Evolutionary conservation across 2,797 vertebrate genomes (phyloP), one percentile per base, ranked within the genome.

Genomic region (Capromys pilorides): DNA sequence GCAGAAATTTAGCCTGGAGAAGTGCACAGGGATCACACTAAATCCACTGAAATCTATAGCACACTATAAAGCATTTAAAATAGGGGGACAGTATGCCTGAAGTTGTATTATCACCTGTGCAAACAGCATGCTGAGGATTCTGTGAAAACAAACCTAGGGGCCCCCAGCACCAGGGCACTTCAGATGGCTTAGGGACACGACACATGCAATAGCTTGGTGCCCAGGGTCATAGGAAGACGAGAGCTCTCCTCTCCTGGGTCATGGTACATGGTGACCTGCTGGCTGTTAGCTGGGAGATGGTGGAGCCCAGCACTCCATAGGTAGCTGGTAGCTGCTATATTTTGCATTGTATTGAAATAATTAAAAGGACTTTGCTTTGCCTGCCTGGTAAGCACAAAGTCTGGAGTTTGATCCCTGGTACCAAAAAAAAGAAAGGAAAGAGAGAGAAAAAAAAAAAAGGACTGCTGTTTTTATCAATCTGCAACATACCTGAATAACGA

Each of bases 21-120:
- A 45, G 51, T 81, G 3, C 45, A 12, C 31, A 11, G 45, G 19
- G 62, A 57, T 75, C 31, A 91, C 11, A 81, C 22, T 81, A 86
- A 79, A 64, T 33, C 41, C 0, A 88, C 62, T 77, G 51, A 82
- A 67, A 77, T 83, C 24, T 69, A 31, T 24, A 86, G 54, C n/a
- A n/a, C 81, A 66, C 62, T 88, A 62, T 66, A 45, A 73, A 79
- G 45, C 51, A 26, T 66, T 94, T 91, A 61, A 94, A 90, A 88
- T 51, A 49, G 41, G 49, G 33, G 45, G 92, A 91, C 92, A 82
- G 51, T 8, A 59, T 82, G 61, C n/a, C 67, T 64, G 12, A 85
- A 88, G 67, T 85, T 49, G 62, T 45, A 2, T 85, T 91, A 75
- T 18, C 45, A 6, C 57, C 57, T 86, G 69, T 93, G 64, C 22